These are phyloP conservation scores for Drosophila sproati DNA, from an alignment of 1,140 invertebrate species.

Conservation along the genomic window DNA sequence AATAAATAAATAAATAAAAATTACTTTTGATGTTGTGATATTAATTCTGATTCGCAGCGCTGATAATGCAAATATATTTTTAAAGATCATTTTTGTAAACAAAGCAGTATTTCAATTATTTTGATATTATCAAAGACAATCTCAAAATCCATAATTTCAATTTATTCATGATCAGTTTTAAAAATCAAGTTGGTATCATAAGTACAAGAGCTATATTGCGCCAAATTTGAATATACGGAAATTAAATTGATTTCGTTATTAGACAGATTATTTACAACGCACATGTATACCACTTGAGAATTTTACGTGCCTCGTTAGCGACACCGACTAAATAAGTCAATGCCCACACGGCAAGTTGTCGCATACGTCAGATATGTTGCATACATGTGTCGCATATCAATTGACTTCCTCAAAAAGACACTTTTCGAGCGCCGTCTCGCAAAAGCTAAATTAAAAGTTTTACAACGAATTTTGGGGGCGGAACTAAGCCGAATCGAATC, in stretches of 20 bases:
- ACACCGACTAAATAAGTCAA: slow-evolving; percentile 54
- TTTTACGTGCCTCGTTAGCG: slow-evolving; percentile 27
- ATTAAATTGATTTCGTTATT: background rate
- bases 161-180: too few relatives aligned
- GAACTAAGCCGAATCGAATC: slow-evolving; percentile 49
- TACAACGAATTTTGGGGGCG: slow-evolving; percentile 32
- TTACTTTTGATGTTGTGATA: too few relatives aligned
- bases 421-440: slow-evolving; percentile 3
- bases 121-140: too few relatives aligned
- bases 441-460: slow-evolving; percentile 41
- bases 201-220: too few relatives aligned
- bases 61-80: too few relatives aligned
- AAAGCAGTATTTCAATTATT: too few relatives aligned
- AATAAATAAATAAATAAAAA: too few relatives aligned
- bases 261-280: slow-evolving; percentile 27
- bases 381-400: slow-evolving; percentile 58
- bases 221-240: too few relatives aligned
- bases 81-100: too few relatives aligned
- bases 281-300: slow-evolving; percentile 23
- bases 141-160: too few relatives aligned
- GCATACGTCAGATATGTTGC: background rate
- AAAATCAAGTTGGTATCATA: too few relatives aligned
- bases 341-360: slow-evolving; percentile 24
- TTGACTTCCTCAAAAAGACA: slow-evolving; percentile 69
- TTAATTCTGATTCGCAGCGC: too few relatives aligned